Conservation (phyloP, 2,888 invertebrate genomes). For the Vandiemenella viatica region DNA sequence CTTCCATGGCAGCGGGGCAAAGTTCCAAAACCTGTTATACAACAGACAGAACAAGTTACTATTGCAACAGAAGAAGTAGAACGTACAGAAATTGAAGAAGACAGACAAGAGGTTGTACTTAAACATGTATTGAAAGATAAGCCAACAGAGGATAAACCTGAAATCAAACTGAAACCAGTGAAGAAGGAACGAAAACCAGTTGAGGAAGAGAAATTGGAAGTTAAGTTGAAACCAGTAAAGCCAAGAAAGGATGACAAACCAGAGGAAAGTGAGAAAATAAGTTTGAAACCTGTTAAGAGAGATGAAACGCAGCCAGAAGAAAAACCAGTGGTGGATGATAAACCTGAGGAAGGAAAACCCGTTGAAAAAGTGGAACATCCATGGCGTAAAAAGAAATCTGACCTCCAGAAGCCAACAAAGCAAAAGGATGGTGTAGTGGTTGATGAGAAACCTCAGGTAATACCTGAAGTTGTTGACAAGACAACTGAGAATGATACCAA, state of each 20-base stretch:
- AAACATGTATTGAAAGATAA: conserved; percentile 31
- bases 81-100: background rate
- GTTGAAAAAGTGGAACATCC: conserved; percentile 20
- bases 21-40: background rate
- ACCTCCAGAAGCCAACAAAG: conserved; percentile 14
- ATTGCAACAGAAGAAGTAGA: background rate
- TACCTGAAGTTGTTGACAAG: background rate
- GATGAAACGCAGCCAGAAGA: conserved; percentile 32
- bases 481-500: background rate
- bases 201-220: conserved; percentile 10
- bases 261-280: conserved; percentile 15
- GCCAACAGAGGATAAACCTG: conserved; percentile 14
- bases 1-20: conserved; percentile 4
- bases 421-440: background rate
- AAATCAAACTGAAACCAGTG: conserved; percentile 12
- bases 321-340: conserved; percentile 18
- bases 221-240: conserved; percentile 15
- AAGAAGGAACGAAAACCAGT: conserved; percentile 8
- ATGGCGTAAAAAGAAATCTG: conserved; percentile 20
- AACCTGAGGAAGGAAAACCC: conserved; percentile 23
- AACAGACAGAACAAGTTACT: background rate
- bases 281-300: conserved; percentile 11
- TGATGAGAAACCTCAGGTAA: background rate
- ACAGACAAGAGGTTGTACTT: conserved; percentile 28
- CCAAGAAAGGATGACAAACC: conserved; percentile 14